Conservation (phyloP, 2,113 vertebrate genomes). For the human (Homo sapiens) region GRCh38 chr20:17882501-17883000, state of each 20-base stretch:
- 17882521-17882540: slow-evolving; percentile 79
- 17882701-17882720: neutral
- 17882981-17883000: neutral
- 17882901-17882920: neutral
- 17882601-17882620: slow-evolving; percentile 58
- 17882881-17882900: neutral
- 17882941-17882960: neutral
- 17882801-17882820: fast-evolving
- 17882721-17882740: neutral
- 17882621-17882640: neutral
- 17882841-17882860: neutral
- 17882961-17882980: neutral
- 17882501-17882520: slow-evolving; percentile 79
- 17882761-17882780: neutral
- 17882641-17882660: neutral
- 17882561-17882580: slow-evolving; percentile 74
- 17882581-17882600: slow-evolving; percentile 79
- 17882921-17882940: neutral
- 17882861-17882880: neutral
- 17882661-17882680: neutral
- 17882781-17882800: neutral
- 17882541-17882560: slow-evolving; percentile 69
- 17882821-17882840: neutral
- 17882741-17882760: neutral
- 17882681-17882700: neutral